These are phyloP conservation scores for Adoxophyes honmai DNA, from an alignment of 1,140 invertebrate genomes.

Conservation along the genomic window DNA sequence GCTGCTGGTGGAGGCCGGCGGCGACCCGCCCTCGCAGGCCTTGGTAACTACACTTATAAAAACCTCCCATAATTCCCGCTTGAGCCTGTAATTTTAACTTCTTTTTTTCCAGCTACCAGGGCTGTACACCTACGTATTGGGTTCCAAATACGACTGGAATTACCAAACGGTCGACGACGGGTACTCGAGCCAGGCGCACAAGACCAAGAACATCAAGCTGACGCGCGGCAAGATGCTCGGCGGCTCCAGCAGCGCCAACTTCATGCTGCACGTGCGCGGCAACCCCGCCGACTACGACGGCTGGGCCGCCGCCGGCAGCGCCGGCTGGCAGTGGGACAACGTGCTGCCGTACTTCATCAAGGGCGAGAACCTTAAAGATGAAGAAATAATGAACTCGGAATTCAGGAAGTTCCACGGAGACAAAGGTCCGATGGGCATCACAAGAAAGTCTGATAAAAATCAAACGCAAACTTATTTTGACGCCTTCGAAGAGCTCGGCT, in stretches of 20 bases:
- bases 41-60: not conserved
- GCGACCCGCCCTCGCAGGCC: conserved; percentile 16
- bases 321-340: conserved; percentile 87
- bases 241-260: conserved; percentile 84
- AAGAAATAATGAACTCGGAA: not conserved
- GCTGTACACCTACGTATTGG: not conserved
- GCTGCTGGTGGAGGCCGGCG: conserved; percentile 81
- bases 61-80: not conserved
- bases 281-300: conserved; percentile 83
- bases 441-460: not conserved
- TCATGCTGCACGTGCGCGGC: conserved; percentile 86
- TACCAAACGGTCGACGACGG: not conserved
- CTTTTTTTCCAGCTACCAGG: not conserved
- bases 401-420: not conserved
- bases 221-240: conserved; percentile 75
- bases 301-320: conserved; percentile 79
- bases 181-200: not conserved
- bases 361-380: conserved; percentile 3
- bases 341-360: conserved; percentile 35
- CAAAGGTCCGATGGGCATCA: not conserved
- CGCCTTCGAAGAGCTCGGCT: not conserved
- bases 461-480: not conserved
- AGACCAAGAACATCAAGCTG: not conserved
- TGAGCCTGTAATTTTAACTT: too few relatives aligned
- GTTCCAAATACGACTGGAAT: not conserved